Evolutionary conservation across 2,113 vertebrate species (phyloP), one percentile per base, ranked within the genome.

Genomic region (Campylorhamphus procurvoides): DNA sequence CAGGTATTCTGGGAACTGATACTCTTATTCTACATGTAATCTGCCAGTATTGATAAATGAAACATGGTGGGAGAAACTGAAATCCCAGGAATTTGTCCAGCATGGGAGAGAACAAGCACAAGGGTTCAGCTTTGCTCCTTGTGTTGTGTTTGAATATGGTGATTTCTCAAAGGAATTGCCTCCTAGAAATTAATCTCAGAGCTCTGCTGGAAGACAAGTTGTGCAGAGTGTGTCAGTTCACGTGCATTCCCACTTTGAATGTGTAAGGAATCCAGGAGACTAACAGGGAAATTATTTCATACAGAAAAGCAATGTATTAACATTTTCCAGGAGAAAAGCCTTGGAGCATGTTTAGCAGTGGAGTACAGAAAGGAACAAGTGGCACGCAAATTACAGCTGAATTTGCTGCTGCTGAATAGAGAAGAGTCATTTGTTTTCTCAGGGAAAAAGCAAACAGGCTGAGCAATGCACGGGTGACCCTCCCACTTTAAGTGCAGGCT

Each of bases 401-500:
- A 87, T 84, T 89, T 88, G 68, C 72, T 81, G 67, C 82, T 71
- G 7, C 35, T 37, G 85, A 73, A 66, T 9, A 76, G 0, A 14
- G 52, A 56, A 85, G 87, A 77, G 75, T 55, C 39, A 17, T 89
- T 92, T 84, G 40, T 86, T 90, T 95, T 91, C 75, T 60, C 66
- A 42, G 0, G 12, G 87, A 87, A 89, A 76, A 90, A 80, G 73
- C 72, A 92, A 93, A 75, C 85, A 66, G 0, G 0, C 90, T 88
- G 24, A 81, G 62, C 90, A 93, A 92, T 63, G 40, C 35, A 7
- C 33, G 3, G 28, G 27, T 56, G 68, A 82, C 53, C 83, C 93
- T 96, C 93, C 94, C 85, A 58, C 37, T 94, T 95, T 62, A 84
- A 95, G 50, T 14, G 35, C 79, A 93, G 59, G 84, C 31, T 64